Evolutionary conservation across 2,888 invertebrate species (phyloP), one percentile per base, ranked within the genome.

Genomic region (Drosophila subsilvestris): DNA sequence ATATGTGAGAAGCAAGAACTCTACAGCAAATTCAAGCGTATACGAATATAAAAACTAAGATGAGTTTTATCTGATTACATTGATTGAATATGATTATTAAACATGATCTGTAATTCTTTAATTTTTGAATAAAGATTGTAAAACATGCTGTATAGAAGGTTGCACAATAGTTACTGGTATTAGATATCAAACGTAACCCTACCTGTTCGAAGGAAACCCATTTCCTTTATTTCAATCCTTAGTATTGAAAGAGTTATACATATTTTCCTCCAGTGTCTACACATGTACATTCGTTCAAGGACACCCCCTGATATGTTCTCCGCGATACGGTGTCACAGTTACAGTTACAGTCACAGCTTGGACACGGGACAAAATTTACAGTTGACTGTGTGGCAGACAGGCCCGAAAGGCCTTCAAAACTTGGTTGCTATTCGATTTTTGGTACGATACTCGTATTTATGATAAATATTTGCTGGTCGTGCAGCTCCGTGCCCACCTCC

Each of bases 381-480:
- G 55, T 20, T 42, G 42, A 42, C 32, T 48, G 54, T 55, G 7
- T n/a, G 22, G 18, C 17, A 25, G 50, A 45, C 50, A 37, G 50
- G 7, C 32, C 9, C 4, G 43, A 67, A 63, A 57, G 18, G 18
- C 17, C 45, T 66, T 44, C 53, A 55, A 25, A 63, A 49, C 63
- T 43, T 27, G 12, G n/a, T 32, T 32, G 14, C 37, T 55, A 43
- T 54, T 53, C n/a, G 29, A 53, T 42, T 32, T 42, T 20, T 43
- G 29, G 44, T 45, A 9, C 42, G 43, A 78, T 76, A 22, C 22
- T 3, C 22, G 22, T 22, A 78, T 83, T 83, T 74, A 83, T 80
- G 51, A 73, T 70, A 74, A 73, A 75, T 63, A 74, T 80, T 69
- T 65, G 69, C 48, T 22, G 37, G 3, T n/a, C n/a, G 37, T 37